Conservation (phyloP, 2,113 vertebrate genomes). For the Regulus satrapa region DNA sequence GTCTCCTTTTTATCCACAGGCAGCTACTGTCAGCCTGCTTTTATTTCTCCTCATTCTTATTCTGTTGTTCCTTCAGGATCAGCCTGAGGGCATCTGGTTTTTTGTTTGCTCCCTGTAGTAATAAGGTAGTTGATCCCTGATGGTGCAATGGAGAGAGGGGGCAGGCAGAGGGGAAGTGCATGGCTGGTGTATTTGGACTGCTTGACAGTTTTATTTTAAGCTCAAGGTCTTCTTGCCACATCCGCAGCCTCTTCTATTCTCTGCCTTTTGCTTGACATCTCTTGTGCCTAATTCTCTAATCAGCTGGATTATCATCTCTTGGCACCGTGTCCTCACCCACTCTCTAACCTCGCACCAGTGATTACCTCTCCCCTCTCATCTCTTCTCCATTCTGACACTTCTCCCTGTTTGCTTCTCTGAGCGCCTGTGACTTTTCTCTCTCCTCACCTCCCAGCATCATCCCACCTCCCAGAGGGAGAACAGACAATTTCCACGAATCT, state of each 20-base stretch:
- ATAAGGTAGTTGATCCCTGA: background rate
- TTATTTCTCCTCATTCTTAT: background rate
- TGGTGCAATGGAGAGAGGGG: background rate
- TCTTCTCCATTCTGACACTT: background rate
- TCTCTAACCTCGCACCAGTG: background rate
- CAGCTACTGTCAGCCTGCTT: background rate
- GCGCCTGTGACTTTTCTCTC: background rate
- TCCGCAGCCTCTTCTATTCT: background rate
- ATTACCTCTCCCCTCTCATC: background rate
- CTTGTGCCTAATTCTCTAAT: conserved; percentile 25
- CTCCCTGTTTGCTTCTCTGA: background rate
- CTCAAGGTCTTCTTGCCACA: background rate
- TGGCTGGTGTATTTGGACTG: background rate
- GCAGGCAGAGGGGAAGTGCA: background rate
- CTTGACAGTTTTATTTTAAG: conserved; percentile 13
- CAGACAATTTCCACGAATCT: background rate
- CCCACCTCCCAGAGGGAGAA: background rate
- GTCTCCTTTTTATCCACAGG: background rate
- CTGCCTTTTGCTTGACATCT: background rate
- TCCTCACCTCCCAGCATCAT: background rate
- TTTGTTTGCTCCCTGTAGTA: background rate
- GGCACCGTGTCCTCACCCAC: background rate
- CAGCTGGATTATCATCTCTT: conserved; percentile 12
- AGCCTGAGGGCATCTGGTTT: background rate
- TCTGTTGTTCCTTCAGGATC: background rate